Base-by-base conservation (phyloP, 2,888 invertebrate species). In the Nasonovia ribisnigri region DNA sequence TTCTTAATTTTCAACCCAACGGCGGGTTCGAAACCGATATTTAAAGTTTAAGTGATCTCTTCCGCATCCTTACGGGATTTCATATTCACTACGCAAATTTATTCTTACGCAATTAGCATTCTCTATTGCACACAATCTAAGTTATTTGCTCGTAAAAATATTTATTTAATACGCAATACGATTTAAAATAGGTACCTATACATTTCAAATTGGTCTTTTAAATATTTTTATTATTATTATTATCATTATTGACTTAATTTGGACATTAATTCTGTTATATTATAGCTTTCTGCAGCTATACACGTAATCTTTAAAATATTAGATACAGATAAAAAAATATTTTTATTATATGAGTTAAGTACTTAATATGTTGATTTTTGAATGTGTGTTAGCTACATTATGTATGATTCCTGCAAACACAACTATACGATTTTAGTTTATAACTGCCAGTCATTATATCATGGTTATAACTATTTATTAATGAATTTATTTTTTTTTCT, bases 401-500 rank as follows among this genome's bases (percentile, higher is more conserved):
- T n/a, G 1, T 16, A 67, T 67, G n/a, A 67, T n/a, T n/a, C 26
- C 3, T 29, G 57, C n/a, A 67, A 16, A 67, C n/a, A 13, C 16
- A 24, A 24, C 6, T 11, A 3, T n/a, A n/a, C 1, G 67, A 29
- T 67, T 67, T n/a, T 77, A 0, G n/a, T 36, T 20, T 77, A 20
- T 20, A 36, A 36, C 36, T 36, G 20, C 3, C 26, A 20, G 6
- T 20, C 8, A 1, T n/a, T 4, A 67, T 67, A 67, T 16, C 51
- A 36, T 36, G 16, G 29, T 67, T n/a, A 16, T 67, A 2, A 2
- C 10, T 60, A 36, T 36, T 20, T 20, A 77, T 88, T 94, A 94
- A 94, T 94, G 91, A 67, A 94, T 94, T 94, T 93, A 94, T 94
- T 94, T 95, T 94, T 96, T 96, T 96, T 95, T 95, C 98, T n/a